These are phyloP conservation scores for Fringilla coelebs DNA, from an alignment of 2,797 vertebrate species.

Conservation along the genomic window DNA sequence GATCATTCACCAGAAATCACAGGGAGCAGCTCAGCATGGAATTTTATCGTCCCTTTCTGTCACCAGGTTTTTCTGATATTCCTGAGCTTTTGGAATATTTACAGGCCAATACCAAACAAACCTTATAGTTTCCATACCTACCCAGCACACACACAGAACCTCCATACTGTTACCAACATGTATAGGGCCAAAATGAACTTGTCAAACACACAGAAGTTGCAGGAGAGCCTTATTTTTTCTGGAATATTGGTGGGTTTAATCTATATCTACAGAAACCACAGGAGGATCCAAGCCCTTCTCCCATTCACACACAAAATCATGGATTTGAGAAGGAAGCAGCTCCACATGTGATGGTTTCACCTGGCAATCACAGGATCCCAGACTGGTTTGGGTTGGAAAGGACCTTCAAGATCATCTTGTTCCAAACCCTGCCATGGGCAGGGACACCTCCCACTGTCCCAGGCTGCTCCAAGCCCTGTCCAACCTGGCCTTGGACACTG, in stretches of 20 bases:
- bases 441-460: neutral
- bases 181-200: neutral
- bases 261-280: neutral
- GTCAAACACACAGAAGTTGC: neutral
- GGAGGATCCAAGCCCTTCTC: neutral
- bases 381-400: neutral
- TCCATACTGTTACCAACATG: neutral
- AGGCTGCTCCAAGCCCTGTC: neutral
- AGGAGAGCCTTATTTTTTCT: neutral
- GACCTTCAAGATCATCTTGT: neutral
- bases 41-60: rapidly evolving
- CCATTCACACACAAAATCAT: neutral
- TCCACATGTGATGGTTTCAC: neutral
- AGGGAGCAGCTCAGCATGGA: rapidly evolving
- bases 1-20: neutral
- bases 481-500: neutral
- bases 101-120: neutral
- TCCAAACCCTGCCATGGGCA: neutral
- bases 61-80: neutral
- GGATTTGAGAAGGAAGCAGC: neutral
- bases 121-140: rapidly evolving
- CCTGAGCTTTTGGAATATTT: neutral
- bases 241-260: neutral
- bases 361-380: neutral
- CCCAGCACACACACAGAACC: rapidly evolving